Evolutionary conservation across 2,797 vertebrate species (phyloP).

Genomic region (Acropternis orthonyx): DNA sequence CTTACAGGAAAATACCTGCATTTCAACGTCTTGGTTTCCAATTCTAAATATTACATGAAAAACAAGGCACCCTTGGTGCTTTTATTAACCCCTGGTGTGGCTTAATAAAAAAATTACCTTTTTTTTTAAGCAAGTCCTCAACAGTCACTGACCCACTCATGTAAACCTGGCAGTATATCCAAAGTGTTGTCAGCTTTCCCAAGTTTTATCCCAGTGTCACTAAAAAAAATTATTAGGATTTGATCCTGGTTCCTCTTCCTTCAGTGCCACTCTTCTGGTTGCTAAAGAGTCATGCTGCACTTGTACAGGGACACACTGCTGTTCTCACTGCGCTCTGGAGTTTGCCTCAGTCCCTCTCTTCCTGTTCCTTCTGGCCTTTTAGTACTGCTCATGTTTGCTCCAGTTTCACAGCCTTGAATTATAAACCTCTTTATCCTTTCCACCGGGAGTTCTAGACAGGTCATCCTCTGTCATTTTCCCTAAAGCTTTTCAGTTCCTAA

Average conservation of each 20-base stretch:
- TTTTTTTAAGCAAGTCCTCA: background rate
- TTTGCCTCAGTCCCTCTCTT: background rate
- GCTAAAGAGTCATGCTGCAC: background rate
- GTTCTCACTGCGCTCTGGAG: background rate
- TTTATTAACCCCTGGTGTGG: background rate
- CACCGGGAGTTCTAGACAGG: conserved; percentile 41
- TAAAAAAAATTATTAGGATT: background rate
- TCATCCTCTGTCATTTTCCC: conserved; percentile 38
- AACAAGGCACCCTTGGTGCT: background rate
- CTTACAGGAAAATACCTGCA: background rate
- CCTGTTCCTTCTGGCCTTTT: background rate
- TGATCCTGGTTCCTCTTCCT: background rate
- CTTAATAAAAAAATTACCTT: background rate
- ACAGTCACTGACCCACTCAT: background rate
- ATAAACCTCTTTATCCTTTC: conserved; percentile 59
- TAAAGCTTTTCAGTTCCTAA: conserved; percentile 44
- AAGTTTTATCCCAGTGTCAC: background rate
- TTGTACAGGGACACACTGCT: background rate
- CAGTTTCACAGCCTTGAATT: conserved; percentile 63
- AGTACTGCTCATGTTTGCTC: conserved; percentile 11
- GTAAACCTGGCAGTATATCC: background rate
- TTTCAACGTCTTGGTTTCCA: background rate
- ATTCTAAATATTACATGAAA: background rate
- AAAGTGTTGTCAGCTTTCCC: background rate
- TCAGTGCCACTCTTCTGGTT: background rate